These are phyloP conservation scores for Abramis brama DNA, from an alignment of 2,113 vertebrate genomes.

Conservation along the genomic window DNA sequence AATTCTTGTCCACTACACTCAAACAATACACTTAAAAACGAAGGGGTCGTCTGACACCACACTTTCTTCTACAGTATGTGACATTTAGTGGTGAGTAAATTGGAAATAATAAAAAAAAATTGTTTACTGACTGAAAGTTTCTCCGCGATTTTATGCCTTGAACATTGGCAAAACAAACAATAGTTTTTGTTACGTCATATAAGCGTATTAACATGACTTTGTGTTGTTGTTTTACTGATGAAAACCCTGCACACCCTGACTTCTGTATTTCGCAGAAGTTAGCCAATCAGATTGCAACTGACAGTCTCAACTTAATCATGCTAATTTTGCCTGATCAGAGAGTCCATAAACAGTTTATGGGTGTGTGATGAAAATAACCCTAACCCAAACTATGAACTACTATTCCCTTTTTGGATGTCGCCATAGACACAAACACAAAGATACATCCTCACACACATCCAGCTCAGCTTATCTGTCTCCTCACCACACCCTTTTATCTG, in stretches of 20 bases:
- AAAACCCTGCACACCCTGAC: too few relatives aligned
- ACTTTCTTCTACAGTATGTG: too few relatives aligned
- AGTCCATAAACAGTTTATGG: background rate
- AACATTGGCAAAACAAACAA: too few relatives aligned
- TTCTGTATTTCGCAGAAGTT: background rate
- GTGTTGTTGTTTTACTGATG: too few relatives aligned
- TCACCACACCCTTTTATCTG: conserved; percentile 47
- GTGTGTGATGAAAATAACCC: background rate
- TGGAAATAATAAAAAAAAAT: too few relatives aligned
- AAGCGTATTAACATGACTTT: too few relatives aligned
- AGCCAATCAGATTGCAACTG: conserved; percentile 1
- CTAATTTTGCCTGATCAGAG: background rate
- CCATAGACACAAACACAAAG: background rate
- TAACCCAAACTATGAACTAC: background rate
- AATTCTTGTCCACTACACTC: background rate
- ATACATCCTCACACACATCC: background rate
- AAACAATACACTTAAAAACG: background rate
- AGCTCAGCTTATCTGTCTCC: conserved; percentile 12
- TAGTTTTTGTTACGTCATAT: too few relatives aligned
- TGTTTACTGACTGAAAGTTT: too few relatives aligned
- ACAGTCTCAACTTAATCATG: background rate
- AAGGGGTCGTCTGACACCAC: background rate
- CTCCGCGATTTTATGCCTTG: too few relatives aligned
- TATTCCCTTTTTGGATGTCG: background rate
- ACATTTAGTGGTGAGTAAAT: too few relatives aligned